These are phyloP conservation scores for Huso huso DNA, from an alignment of 2,797 vertebrate genomes.

Conservation along the genomic window DNA sequence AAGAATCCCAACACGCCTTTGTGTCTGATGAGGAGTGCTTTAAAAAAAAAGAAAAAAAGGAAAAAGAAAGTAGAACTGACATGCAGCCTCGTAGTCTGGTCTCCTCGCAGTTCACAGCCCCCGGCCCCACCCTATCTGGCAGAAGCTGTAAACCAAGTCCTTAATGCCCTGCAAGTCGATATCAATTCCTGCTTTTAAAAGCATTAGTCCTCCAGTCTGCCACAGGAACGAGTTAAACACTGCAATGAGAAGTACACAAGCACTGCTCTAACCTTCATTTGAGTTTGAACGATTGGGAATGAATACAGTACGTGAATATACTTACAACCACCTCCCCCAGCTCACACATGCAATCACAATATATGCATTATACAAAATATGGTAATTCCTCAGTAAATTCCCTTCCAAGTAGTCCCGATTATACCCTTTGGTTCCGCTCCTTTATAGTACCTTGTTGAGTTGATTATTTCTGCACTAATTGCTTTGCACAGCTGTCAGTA, in stretches of 20 bases:
- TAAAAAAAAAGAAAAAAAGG: conserved; percentile 38
- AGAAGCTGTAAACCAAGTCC: too few relatives aligned
- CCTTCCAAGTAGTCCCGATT: conserved; percentile 33
- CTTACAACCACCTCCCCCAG: background rate
- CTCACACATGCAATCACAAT: conserved; percentile 21
- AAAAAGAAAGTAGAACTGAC: conserved; percentile 24
- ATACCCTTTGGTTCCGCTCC: conserved; percentile 25
- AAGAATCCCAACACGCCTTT: conserved; percentile 72
- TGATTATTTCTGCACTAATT: conserved; percentile 27
- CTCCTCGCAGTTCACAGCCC: conserved; percentile 46
- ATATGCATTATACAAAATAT: conserved; percentile 24
- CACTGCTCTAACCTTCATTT: too few relatives aligned
- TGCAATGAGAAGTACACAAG: too few relatives aligned
- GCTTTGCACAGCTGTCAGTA: conserved; percentile 30
- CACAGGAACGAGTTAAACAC: too few relatives aligned
- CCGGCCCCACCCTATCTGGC: conserved; percentile 30
- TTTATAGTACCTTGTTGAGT: conserved; percentile 32
- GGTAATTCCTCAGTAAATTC: conserved; percentile 28
- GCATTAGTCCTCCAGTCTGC: too few relatives aligned
- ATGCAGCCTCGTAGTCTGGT: conserved; percentile 40
- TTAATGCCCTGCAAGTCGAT: too few relatives aligned
- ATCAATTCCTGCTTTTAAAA: too few relatives aligned
- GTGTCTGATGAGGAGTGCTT: conserved; percentile 52
- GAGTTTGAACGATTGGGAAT: too few relatives aligned
- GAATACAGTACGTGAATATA: too few relatives aligned